Percentiles rank a stretch among this genome's conserved stretches.
Evolutionary conservation across 2,888 invertebrate species (phyloP).

Genomic region (Caradrina kadenii): DNA sequence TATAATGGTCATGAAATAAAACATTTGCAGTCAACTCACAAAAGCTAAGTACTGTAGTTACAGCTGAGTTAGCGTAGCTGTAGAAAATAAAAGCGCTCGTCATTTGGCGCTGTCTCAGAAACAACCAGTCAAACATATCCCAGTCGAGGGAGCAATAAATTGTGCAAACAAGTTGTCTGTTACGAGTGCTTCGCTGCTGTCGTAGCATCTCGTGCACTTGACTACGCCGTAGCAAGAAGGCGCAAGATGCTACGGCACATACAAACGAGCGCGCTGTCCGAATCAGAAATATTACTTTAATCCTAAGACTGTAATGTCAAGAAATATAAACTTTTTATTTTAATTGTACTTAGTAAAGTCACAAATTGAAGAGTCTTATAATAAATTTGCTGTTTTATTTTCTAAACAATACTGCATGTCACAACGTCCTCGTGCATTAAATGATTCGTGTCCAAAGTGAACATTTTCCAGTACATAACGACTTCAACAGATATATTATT

Average conservation of each 20-base stretch:
- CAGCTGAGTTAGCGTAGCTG: conserved; percentile 24
- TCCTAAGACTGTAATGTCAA: conserved; percentile 14
- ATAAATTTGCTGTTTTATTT: not conserved
- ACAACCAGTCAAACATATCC: conserved; percentile 67
- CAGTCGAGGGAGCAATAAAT: conserved; percentile 71
- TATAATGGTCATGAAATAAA: conserved; percentile 2
- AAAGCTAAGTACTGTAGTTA: conserved; percentile 12
- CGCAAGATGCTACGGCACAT: conserved; percentile 44
- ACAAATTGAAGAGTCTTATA: conserved; percentile 3
- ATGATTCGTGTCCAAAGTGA: conserved; percentile 44
- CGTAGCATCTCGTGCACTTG: conserved; percentile 66
- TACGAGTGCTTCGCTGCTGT: conserved; percentile 65
- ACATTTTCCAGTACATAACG: conserved; percentile 54
- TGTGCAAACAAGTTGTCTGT: conserved; percentile 71
- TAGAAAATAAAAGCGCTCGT: conserved; percentile 52
- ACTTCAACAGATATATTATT: conserved; percentile 56
- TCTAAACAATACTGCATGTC: not conserved
- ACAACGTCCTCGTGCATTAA: conserved; percentile 27
- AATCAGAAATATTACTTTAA: conserved; percentile 41
- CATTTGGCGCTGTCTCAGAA: conserved; percentile 47
- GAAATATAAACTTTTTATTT: conserved; percentile 14
- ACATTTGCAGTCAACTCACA: conserved; percentile 6
- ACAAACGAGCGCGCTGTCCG: conserved; percentile 42
- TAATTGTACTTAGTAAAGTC: conserved; percentile 8
- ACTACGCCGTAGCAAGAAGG: conserved; percentile 59